A percentile compares a stretch with the other conserved stretches of the same genome.
Conservation (phyloP, 2,888 invertebrate species). For the Dolichomitus sp. region DNA sequence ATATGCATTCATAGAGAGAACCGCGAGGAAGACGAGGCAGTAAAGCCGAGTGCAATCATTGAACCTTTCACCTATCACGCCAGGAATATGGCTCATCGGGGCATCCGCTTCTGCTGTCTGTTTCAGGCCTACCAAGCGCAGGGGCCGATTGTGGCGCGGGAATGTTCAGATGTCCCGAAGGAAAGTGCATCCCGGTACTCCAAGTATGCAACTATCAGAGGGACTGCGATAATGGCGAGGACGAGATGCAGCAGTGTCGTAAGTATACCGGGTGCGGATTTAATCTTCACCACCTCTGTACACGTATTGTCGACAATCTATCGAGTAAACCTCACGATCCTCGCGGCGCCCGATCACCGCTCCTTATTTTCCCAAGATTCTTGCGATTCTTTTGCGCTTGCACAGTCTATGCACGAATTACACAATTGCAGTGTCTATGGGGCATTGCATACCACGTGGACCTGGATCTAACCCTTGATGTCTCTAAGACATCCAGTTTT, state of each 20-base stretch:
- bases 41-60: constrained; percentile 72
- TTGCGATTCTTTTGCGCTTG: constrained; percentile 33
- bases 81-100: constrained; percentile 75
- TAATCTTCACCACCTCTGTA: neutral
- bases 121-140: constrained; percentile 73
- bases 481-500: too few relatives aligned
- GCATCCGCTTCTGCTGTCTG: constrained; percentile 58
- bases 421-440: constrained; percentile 32
- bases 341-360: constrained; percentile 51
- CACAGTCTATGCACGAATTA: constrained; percentile 31
- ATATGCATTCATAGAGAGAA: neutral
- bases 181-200: constrained; percentile 94
- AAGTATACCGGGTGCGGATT: constrained; percentile 87
- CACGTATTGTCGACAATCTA: neutral
- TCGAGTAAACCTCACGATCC: constrained; percentile 48
- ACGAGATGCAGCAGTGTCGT: constrained; percentile 97
- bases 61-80: constrained; percentile 85
- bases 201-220: constrained; percentile 98
- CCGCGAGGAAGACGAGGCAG: constrained; percentile 6
- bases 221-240: constrained; percentile 97
- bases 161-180: constrained; percentile 94
- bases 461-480: too few relatives aligned
- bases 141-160: constrained; percentile 89
- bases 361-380: constrained; percentile 66
- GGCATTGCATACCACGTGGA: too few relatives aligned